A percentile compares a stretch with the other conserved stretches of the same genome.
Evolutionary conservation across 2,113 vertebrate genomes (phyloP).

Genomic region (Prionailurus bengalensis): DNA sequence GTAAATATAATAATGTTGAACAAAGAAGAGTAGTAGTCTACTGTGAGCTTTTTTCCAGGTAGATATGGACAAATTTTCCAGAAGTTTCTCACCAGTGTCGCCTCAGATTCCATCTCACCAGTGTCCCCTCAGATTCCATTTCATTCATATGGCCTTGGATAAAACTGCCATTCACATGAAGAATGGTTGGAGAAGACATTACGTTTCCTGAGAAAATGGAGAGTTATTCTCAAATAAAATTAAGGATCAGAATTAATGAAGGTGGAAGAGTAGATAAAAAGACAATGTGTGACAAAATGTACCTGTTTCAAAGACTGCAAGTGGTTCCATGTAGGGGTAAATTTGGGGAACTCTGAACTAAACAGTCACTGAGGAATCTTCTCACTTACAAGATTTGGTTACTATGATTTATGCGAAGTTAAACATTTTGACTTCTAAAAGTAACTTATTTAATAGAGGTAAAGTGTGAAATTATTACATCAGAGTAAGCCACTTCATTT

Average conservation of each 20-base stretch:
- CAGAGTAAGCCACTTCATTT: background rate
- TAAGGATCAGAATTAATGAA: background rate
- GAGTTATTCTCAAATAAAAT: background rate
- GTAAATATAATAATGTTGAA: background rate
- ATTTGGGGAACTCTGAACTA: background rate
- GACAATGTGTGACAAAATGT: background rate
- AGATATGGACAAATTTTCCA: background rate
- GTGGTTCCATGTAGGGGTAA: background rate
- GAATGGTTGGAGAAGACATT: background rate
- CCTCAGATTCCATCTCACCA: background rate
- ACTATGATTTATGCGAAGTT: background rate
- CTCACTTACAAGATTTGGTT: background rate
- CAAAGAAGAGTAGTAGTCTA: background rate
- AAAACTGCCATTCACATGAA: background rate
- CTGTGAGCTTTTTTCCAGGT: background rate
- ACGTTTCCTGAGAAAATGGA: background rate
- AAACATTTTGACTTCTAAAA: background rate
- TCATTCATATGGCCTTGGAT: background rate
- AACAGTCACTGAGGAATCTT: background rate
- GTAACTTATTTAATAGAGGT: background rate
- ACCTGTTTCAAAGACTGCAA: background rate
- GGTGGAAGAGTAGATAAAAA: background rate
- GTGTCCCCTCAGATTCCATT: background rate
- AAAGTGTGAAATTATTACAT: slow-evolving; percentile 8
- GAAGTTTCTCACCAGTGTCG: background rate